Conservation (phyloP, 2,797 vertebrate genomes). For the Danionella dracula region DNA sequence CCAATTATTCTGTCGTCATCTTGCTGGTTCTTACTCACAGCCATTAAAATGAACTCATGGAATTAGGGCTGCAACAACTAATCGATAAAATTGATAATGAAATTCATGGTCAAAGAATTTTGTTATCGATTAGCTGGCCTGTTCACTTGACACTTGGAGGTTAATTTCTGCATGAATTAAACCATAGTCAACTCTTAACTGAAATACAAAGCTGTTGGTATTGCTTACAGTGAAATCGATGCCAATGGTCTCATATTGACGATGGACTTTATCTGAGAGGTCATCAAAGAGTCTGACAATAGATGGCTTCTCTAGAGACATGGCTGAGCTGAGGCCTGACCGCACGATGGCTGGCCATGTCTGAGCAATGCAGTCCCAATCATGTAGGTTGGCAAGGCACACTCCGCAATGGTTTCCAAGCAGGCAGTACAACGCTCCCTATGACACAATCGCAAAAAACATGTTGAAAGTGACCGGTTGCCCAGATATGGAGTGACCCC, state of each 20-base stretch:
- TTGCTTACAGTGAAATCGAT: conserved; percentile 84
- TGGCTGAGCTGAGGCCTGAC: conserved; percentile 84
- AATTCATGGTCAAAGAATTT: too few relatives aligned
- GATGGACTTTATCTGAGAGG: conserved; percentile 88
- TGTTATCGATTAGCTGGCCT: too few relatives aligned
- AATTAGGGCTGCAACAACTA: too few relatives aligned
- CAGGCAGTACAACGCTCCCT: conserved; percentile 96
- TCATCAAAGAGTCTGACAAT: conserved; percentile 90
- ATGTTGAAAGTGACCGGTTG: too few relatives aligned
- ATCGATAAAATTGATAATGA: too few relatives aligned
- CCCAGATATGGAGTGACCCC: too few relatives aligned
- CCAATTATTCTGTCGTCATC: too few relatives aligned
- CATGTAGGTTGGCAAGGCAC: conserved; percentile 80
- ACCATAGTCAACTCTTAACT: not conserved
- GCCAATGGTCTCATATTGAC: conserved; percentile 90
- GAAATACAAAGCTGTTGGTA: not conserved
- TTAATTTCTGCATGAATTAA: too few relatives aligned
- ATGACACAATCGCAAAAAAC: not conserved
- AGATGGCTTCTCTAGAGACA: conserved; percentile 90
- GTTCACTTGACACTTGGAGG: too few relatives aligned
- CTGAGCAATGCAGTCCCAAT: conserved; percentile 90
- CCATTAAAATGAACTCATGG: too few relatives aligned
- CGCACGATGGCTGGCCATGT: conserved; percentile 91
- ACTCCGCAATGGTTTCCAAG: conserved; percentile 81
- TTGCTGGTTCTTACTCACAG: too few relatives aligned